Base-by-base conservation (phyloP, 2,888 invertebrate species). In the Amiota mariae region DNA sequence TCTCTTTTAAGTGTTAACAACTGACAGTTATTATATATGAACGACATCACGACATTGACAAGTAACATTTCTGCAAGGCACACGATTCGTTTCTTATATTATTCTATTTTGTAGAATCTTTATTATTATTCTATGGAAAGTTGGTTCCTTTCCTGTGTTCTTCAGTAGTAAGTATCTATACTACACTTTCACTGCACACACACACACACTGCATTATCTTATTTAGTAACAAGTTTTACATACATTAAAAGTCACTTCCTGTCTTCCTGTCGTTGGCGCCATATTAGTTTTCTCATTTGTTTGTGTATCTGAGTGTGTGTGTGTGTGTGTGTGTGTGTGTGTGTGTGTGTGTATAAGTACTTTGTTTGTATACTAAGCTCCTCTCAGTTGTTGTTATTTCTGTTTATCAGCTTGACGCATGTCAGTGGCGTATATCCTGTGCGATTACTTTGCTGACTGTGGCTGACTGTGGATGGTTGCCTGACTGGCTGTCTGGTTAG, bases 311-410 rank as follows among this genome's bases (percentile, higher is more conserved):
- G 20, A 1, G 8, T 51, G 20, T 12, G 8, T 8, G 2, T 51
- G 13, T 4, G 49, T 57, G 57, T 73, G 64, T 72, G 3, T 24
- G 24, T 24, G 24, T 24, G 24, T 24, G 24, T 24, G 24, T 24
- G 24, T 24, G 24, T 64, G 36, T 49, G 13, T 68, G 61, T 66
- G 46, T 70, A 11, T 70, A 36, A 18, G 20, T 20, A 20, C 51
- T 15, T 73, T 73, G 79, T 57, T 63, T 36, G 36, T 36, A 36
- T 36, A 36, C 36, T 36, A 36, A 36, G 36, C 36, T 36, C 6
- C 36, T 36, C 36, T 36, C 36, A 36, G 74, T 74, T 72, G 72
- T 74, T 67, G 9, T n/a, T 20, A 15, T 67, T n/a, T 12, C 20
- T 59, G 59, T 20, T 59, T 59, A 59, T 59, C 59, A 59, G 59